Base-by-base conservation (phyloP, 2,113 vertebrate genomes). In the Daphoenositta chrysoptera region DNA sequence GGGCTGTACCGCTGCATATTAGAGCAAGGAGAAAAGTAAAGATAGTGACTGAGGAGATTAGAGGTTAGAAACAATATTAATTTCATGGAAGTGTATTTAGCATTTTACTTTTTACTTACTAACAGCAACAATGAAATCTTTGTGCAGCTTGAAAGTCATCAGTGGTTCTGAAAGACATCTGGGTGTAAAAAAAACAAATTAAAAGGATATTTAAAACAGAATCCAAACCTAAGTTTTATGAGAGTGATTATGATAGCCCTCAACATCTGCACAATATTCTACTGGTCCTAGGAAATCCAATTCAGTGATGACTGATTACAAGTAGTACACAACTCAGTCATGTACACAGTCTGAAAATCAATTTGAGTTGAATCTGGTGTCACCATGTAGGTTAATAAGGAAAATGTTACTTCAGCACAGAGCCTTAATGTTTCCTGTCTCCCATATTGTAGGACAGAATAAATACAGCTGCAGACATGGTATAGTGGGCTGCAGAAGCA, bases 101-200 rank as follows among this genome's bases (percentile, higher is more conserved):
- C 24, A 27, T 53, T 96, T 90, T 96, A 98, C 98, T 99, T 60
- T 95, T 89, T 97, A 98, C 99, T 99, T 98, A 99, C 99, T 99
- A 97, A 99, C 99, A 95, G 99, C 99, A 93, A 98, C 97, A 97
- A 99, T 99, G 96, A 99, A 99, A 94, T 99, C 99, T 98, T 99
- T 99, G 97, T 99, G 99, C 66, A 99, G 97, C 95, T 98, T 99
- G 97, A 99, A 99, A 81, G 99, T 99, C 98, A 99, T 99, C 51
- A 99, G 96, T 6, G 99, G 99, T 92, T 99, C 99, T 86, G 99
- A 98, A 81, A 99, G 98, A 96, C 99, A 99, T 95, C 99, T 99
- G 93, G 13, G 94, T 18, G 44, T 77, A 73, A 94, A 87, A 89
- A 69, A 31, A 7, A 0, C 10, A n/a, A 26, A 77, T 50, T 50